Evolutionary conservation across 2,888 invertebrate species (phyloP).

Genomic region (Yponomeuta cagnagella): DNA sequence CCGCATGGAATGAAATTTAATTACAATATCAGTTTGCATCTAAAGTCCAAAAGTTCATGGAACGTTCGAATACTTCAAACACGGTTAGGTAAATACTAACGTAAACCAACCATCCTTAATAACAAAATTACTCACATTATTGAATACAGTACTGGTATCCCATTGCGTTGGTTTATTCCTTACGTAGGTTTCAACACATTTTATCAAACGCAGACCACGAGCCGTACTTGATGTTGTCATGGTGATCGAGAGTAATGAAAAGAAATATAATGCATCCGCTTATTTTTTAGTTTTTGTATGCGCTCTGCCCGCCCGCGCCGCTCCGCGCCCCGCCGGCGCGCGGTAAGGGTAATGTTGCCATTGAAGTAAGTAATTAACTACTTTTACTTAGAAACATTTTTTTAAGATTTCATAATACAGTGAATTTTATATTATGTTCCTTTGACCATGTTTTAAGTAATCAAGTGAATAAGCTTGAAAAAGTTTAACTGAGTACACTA

Average conservation of each 20-base stretch:
- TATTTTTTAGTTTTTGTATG: not conserved
- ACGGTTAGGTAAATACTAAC: too few relatives aligned
- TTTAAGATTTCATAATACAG: too few relatives aligned
- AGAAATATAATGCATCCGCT: not conserved
- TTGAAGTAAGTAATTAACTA: not conserved
- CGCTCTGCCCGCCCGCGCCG: not conserved
- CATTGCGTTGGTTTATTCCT: conserved; percentile 26
- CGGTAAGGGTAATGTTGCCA: not conserved
- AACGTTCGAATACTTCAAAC: too few relatives aligned
- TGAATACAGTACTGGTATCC: conserved; percentile 32
- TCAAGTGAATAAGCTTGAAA: too few relatives aligned
- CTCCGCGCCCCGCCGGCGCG: not conserved
- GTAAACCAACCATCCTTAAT: too few relatives aligned
- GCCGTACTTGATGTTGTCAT: conserved; percentile 24
- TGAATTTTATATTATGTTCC: too few relatives aligned
- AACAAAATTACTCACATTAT: conserved; percentile 29
- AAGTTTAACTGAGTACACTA: too few relatives aligned
- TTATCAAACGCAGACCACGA: conserved; percentile 33
- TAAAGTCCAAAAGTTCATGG: too few relatives aligned
- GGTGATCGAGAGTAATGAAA: not conserved
- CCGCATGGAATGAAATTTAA: too few relatives aligned
- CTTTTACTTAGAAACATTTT: too few relatives aligned
- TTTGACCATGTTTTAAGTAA: too few relatives aligned
- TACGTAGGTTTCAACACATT: conserved; percentile 29
- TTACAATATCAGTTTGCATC: too few relatives aligned